Evolutionary conservation across 1,140 invertebrate genomes (phyloP).

Genomic region (Hermetia illucens): DNA sequence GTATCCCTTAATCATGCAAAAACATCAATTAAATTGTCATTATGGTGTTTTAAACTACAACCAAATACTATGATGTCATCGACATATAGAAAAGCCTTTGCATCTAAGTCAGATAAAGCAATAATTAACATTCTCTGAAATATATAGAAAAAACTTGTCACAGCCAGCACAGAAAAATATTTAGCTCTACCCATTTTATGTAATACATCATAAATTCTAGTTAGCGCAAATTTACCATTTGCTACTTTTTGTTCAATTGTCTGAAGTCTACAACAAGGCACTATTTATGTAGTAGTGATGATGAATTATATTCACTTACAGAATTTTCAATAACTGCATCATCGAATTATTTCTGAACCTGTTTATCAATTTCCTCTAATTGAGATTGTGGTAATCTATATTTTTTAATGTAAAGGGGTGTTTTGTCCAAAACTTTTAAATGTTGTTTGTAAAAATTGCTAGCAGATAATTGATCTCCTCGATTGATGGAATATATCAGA

Average conservation of each 20-base stretch:
- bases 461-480: background rate
- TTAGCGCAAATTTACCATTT: conserved; percentile 30
- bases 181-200: conserved; percentile 18
- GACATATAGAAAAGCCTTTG: conserved; percentile 12
- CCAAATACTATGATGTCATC: conserved; percentile 14
- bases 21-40: conserved; percentile 9
- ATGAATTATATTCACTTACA: conserved; percentile 10
- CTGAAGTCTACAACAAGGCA: conserved; percentile 2
- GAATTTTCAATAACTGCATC: conserved; percentile 11
- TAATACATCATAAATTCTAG: conserved; percentile 31
- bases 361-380: conserved; percentile 9
- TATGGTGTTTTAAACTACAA: conserved; percentile 8
- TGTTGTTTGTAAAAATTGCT: conserved; percentile 8
- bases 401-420: conserved; percentile 6
- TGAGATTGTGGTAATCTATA: conserved; percentile 12
- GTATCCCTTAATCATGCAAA: conserved; percentile 9
- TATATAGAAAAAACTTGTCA: conserved; percentile 28
- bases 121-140: conserved; percentile 7
- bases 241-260: conserved; percentile 10
- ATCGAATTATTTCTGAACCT: conserved; percentile 11
- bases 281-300: conserved; percentile 13
- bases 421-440: conserved; percentile 1
- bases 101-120: conserved; percentile 8
- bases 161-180: conserved; percentile 30
- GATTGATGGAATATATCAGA: background rate